Conservation (phyloP, 2,797 vertebrate genomes). For the Lacerta agilis region DNA sequence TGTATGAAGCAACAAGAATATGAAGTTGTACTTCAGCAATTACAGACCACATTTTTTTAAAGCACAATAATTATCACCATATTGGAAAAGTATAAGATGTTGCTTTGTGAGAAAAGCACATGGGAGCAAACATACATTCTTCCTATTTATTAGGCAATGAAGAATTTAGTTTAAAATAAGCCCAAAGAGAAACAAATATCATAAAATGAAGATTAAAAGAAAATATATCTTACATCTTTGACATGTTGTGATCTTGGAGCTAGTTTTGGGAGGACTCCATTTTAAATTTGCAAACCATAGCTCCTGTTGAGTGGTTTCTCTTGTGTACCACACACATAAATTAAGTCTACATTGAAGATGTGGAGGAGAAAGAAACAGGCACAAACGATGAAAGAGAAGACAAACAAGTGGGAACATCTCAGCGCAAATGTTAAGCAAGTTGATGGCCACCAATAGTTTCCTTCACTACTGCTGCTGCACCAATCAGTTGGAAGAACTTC, state of each 20-base stretch:
- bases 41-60: neutral
- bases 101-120: neutral
- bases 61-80: neutral
- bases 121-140: neutral
- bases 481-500: neutral
- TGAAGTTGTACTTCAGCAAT: neutral
- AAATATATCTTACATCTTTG: too few species aligned
- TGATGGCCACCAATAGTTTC: neutral
- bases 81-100: neutral
- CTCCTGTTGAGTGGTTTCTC: neutral
- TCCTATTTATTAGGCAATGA: neutral
- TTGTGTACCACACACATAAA: neutral
- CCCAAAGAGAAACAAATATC: neutral
- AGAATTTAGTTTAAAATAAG: neutral
- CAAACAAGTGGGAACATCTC: neutral
- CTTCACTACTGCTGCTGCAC: neutral
- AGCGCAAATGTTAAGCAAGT: neutral
- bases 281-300: neutral
- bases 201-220: neutral
- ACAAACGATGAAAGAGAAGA: neutral
- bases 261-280: neutral
- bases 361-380: neutral
- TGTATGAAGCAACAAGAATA: neutral
- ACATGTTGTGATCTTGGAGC: neutral
- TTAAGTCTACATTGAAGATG: neutral